Percentiles rank a stretch among this genome's conserved stretches.
Evolutionary conservation across 2,797 vertebrate genomes (phyloP).

Genomic region (Netta rufina): DNA sequence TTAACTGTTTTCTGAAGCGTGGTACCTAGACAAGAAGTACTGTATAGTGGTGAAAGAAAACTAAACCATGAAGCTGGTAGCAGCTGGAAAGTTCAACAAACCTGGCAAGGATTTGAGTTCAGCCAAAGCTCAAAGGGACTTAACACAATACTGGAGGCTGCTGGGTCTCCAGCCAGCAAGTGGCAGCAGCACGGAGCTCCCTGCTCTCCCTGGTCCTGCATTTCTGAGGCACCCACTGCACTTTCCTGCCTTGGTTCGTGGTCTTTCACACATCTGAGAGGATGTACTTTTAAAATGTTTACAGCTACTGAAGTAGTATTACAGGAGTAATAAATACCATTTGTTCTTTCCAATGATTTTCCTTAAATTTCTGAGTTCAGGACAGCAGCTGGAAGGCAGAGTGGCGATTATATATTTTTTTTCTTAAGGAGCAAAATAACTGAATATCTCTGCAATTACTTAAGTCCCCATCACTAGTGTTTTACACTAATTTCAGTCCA

Average conservation of each 20-base stretch:
- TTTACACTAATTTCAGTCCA: background rate
- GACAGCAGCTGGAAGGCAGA: background rate
- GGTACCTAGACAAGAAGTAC: background rate
- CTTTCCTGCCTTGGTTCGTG: background rate
- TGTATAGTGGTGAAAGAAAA: background rate
- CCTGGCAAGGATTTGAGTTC: background rate
- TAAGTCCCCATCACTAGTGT: background rate
- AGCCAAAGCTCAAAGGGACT: background rate
- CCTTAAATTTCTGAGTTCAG: background rate
- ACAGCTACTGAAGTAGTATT: background rate
- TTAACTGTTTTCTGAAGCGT: background rate
- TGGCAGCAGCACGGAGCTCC: fast-evolving
- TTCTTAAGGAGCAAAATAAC: background rate
- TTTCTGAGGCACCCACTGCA: fast-evolving
- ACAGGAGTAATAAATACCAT: background rate
- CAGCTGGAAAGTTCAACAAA: background rate
- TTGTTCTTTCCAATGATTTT: background rate
- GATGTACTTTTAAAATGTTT: background rate
- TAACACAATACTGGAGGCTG: background rate
- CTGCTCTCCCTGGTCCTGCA: background rate
- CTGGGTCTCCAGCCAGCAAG: fast-evolving
- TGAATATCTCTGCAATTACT: background rate
- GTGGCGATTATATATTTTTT: background rate
- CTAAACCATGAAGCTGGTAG: background rate
- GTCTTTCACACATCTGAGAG: background rate